Evolutionary conservation across 1,140 invertebrate species (phyloP), one percentile per base, ranked within the genome.

Genomic region (Caenorhabditis brenneri): DNA sequence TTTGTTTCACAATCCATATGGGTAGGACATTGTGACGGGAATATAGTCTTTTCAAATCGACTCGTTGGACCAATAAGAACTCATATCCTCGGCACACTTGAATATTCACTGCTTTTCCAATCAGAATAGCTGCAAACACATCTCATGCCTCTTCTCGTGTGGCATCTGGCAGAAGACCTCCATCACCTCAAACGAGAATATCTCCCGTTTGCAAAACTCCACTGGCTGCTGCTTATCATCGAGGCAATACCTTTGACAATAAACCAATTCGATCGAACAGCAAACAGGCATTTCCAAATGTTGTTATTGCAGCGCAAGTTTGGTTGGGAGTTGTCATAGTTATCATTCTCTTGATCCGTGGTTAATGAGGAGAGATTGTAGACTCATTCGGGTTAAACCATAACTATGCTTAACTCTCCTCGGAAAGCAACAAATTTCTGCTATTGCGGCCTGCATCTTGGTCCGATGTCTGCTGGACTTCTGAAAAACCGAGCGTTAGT

Each of bases 11-110:
- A 95, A 92, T 99, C 97, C 81, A 95, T 93, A 6, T 99, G 91
- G 85, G 95, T 95, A 82, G 96, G 95, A 92, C 97, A 99, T 48
- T 97, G 93, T 82, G 95, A 94, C 60, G 95, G 92, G 91, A 99
- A 97, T 60, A 99, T 91, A 84, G 99, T 98, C 92, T 98, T 98
- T 90, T 99, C 98, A 1, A 88, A 92, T 0, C 96, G 96, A 92
- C 99, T 97, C 89, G 97, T 96, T 0, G 96, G 96, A 92, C 99
- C 96, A 98, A 97, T 1, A 96, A 95, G 55, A 99, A 92, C 0
- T 95, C 94, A 91, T 99, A 99, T 33, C 97, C 97, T 82, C 97
- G 93, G 89, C 97, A 98, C 0, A 98, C 94, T 91, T 97, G 95
- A 69, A 99, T 92, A 9, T 93, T 93, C 15, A 98, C 97, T 29